A percentile compares a stretch with the other conserved stretches of the same genome.
Conservation (phyloP, 2,113 vertebrate genomes). For the Sclerurus mexicanus region DNA sequence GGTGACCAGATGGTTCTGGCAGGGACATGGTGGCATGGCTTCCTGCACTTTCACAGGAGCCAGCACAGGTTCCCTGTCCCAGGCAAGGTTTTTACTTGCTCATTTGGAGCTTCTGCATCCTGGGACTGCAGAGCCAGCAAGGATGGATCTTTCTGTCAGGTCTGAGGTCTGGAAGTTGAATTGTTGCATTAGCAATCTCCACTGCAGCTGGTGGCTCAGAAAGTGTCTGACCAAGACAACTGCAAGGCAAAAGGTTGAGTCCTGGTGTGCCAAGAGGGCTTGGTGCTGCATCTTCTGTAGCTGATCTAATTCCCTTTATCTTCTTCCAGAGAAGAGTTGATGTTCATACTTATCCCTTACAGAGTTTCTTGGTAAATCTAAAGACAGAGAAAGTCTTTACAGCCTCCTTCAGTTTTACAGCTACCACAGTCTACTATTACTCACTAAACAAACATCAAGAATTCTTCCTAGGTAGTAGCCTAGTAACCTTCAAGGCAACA, state of each 20-base stretch:
- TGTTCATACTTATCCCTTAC: neutral
- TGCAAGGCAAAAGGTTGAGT: neutral
- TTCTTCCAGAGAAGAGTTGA: neutral
- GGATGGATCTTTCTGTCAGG: neutral
- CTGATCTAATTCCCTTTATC: neutral
- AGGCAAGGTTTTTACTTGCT: fast-evolving
- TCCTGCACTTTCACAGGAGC: neutral
- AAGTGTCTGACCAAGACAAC: neutral
- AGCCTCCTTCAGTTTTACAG: neutral
- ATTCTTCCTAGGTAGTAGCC: neutral
- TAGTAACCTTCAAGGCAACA: neutral
- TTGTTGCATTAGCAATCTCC: neutral
- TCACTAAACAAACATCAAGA: neutral
- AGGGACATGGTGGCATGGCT: neutral
- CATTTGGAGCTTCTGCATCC: neutral
- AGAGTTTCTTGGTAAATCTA: neutral
- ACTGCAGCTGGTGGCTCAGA: neutral
- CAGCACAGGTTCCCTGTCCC: neutral
- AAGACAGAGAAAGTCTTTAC: neutral
- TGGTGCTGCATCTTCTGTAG: neutral
- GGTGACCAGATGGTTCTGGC: neutral
- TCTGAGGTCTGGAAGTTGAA: neutral
- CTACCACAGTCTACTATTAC: neutral
- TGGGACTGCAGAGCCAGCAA: neutral
- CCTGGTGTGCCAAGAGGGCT: neutral